Base-by-base conservation (phyloP, 2,888 invertebrate species). In the Stenchaetothrips biformis region DNA sequence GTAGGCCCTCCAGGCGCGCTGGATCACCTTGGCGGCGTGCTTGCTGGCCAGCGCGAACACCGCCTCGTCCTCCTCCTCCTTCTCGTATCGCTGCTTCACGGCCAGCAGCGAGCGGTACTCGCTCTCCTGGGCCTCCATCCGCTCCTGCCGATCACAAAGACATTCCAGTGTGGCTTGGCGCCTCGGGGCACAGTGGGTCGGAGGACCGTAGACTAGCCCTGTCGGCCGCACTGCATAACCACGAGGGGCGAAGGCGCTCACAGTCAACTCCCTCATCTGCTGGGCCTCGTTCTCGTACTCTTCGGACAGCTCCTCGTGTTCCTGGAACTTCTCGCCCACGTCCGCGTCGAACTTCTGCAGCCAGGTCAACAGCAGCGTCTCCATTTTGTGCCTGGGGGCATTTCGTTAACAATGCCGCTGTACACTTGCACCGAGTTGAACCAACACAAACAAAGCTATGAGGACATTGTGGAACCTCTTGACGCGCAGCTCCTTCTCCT, bases 21-120 rank as follows among this genome's bases (percentile, higher is more conserved):
- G 67, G 11, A 74, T 74, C 67, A 74, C 67, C 21, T 74, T 74
- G 67, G 67, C 67, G 21, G 67, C 67, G 67, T 74, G 67, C 67
- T 74, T 74, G 67, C 67, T 74, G 21, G 67, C 67, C 67, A 74
- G 67, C 67, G 67, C 21, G 67, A 74, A 74, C 2, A 74, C 25
- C 21, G 25, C 67, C 67, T 74, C 67, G 67, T 74, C 67, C 67
- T 74, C 67, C 25, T 74, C 67, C 67, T 74, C 67, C 67, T 74
- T 74, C 67, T 74, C 67, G 67, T 74, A 74, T 0, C 67, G 67
- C 67, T 25, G 67, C 25, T 74, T 74, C 25, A 25, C 67, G 8
- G 67, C 67, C 67, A 74, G 67, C 67, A 74, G 67, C 67, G 11
- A 11, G 21, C 21, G 67, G 67, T 74, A 74, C 67, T 74, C 67